phyloP scores from a whole-genome alignment of 1,140 invertebrate genomes.

The Neodiprion virginianus region DNA sequence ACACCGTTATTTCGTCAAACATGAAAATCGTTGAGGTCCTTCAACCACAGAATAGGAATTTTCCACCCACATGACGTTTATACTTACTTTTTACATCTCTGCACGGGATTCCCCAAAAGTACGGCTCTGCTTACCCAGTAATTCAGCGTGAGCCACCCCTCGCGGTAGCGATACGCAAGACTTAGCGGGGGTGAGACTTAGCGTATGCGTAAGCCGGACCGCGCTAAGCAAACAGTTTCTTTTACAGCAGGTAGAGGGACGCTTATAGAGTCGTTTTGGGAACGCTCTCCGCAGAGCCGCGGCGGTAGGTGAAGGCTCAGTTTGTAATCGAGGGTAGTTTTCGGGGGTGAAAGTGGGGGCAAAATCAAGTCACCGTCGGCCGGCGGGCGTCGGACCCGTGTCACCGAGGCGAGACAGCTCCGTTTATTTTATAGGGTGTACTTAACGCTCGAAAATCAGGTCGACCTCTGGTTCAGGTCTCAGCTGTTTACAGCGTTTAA shows the following conservation, averaged over 20 bases:
- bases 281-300: neutral
- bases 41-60: no score
- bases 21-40: no score
- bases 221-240: no score
- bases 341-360: neutral
- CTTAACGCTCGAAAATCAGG: neutral
- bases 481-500: neutral
- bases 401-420: neutral
- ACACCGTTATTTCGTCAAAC: no score
- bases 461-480: neutral
- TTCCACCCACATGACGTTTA: no score
- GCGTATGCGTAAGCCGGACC: no score
- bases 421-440: neutral
- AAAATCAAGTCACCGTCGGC: neutral
- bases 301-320: neutral
- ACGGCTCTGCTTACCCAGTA: no score
- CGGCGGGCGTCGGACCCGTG: neutral
- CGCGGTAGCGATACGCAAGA: no score
- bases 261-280: neutral
- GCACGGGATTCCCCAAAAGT: no score
- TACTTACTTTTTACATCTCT: no score
- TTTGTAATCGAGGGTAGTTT: constrained; percentile 3
- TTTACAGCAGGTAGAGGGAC: neutral
- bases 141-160: no score
- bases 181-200: no score